phyloP scores from a whole-genome alignment of 2,888 invertebrate genomes.

The Cerceris rybyensis region DNA sequence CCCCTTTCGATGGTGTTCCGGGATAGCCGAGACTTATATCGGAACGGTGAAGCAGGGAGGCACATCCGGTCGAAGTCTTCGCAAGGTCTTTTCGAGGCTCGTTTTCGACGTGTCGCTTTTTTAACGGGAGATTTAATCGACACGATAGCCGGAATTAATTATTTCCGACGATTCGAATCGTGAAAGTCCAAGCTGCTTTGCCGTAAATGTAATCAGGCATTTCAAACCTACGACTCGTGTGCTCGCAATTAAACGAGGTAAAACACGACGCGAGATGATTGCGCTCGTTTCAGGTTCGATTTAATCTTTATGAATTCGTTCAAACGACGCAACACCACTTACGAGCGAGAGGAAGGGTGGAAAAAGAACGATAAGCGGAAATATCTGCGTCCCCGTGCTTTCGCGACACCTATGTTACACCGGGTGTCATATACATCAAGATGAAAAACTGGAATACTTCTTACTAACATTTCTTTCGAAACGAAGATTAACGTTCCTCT shows the following conservation, averaged over 20 bases:
- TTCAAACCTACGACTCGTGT: too few relatives aligned
- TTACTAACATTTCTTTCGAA: conserved; percentile 53
- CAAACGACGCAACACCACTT: too few relatives aligned
- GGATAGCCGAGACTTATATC: conserved; percentile 55
- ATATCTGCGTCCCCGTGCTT: conserved; percentile 5
- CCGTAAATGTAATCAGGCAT: conserved; percentile 7
- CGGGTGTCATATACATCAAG: conserved; percentile 39
- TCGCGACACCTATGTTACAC: conserved; percentile 23
- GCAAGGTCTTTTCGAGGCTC: neutral
- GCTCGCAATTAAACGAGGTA: too few relatives aligned
- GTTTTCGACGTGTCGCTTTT: conserved; percentile 6
- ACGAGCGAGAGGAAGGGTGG: too few relatives aligned
- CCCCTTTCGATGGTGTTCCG: conserved; percentile 28
- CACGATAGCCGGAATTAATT: conserved; percentile 37
- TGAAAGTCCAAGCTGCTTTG: conserved; percentile 18
- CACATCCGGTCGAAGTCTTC: conserved; percentile 12
- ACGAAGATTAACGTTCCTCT: conserved; percentile 64
- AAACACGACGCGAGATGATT: neutral
- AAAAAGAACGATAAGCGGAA: too few relatives aligned
- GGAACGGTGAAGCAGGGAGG: conserved; percentile 33
- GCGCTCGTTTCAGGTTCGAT: neutral
- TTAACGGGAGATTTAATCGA: conserved; percentile 26
- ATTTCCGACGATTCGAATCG: conserved; percentile 38
- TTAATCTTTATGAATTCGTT: too few relatives aligned
- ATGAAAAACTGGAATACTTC: conserved; percentile 58